phyloP scores from a whole-genome alignment of 2,113 vertebrate genomes.

The Bagarius yarrelli region DNA sequence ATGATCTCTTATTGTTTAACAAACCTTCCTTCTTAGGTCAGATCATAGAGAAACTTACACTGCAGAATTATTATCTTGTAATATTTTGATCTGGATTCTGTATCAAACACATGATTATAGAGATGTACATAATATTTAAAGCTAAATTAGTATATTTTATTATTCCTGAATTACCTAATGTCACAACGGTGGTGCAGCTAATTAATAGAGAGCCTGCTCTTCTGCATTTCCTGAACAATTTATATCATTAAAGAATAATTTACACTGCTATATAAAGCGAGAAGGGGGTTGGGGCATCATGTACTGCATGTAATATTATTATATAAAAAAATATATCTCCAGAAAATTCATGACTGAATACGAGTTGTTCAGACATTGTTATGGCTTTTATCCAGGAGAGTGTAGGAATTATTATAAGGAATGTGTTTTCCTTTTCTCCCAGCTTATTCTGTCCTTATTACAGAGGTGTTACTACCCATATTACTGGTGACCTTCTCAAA shows the following conservation, averaged over 20 bases:
- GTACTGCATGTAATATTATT: too few relatives aligned
- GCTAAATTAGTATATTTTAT: constrained; percentile 20
- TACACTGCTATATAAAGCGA: background rate
- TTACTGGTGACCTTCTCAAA: constrained; percentile 15
- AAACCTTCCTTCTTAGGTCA: constrained; percentile 15
- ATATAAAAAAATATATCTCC: background rate
- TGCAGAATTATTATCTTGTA: constrained; percentile 31
- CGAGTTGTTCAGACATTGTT: background rate
- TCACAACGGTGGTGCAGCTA: background rate
- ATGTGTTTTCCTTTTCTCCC: background rate
- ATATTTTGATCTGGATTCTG: constrained; percentile 35
- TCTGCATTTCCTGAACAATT: constrained; percentile 12
- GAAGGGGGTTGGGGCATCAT: too few relatives aligned
- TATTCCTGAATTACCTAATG: constrained; percentile 8
- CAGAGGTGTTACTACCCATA: constrained; percentile 10
- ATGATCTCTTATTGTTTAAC: constrained; percentile 38
- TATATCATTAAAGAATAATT: constrained; percentile 14
- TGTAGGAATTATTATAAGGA: background rate
- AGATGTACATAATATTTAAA: constrained; percentile 14
- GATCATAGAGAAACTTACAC: constrained; percentile 11
- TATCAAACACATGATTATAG: constrained; percentile 28
- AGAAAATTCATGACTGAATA: background rate
- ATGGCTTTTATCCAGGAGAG: background rate
- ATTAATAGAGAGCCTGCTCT: background rate
- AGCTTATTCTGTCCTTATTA: background rate